Evolutionary conservation across 2,113 vertebrate species (phyloP), one percentile per base, ranked within the genome.

Genomic region (Arenaria interpres): DNA sequence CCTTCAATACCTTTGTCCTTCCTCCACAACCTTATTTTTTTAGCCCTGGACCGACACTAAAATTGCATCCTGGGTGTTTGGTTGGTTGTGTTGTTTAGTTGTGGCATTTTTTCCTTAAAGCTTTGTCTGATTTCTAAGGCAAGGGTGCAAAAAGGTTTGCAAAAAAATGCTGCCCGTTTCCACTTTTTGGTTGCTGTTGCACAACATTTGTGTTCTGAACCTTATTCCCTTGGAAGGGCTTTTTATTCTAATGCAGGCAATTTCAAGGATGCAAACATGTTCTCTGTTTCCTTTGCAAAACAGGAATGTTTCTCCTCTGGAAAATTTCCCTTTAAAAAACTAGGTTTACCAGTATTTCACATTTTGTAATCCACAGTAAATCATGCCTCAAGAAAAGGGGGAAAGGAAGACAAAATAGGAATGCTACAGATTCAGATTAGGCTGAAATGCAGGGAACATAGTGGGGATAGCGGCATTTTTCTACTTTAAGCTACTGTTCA

Each of bases 291-390:
- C 33, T 19, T 88, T 37, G 56, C 51, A 86, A 77, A 88, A 8
- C 24, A 67, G 56, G 60, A 77, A 80, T 14, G 13, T 27, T 94
- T 73, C 23, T 77, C 30, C 18, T 59, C 0, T 4, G 51, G 72
- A 86, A 74, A 84, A 83, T 74, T 85, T 79, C 37, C 37, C 27
- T 85, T 92, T 10, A 18, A 57, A 81, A 67, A 53, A 59, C 64
- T 1, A 20, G 2, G 2, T 59, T 78, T 72, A 56, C 5, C 0
- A 0, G 32, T 41, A 89, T 30, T 68, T 17, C 30, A 35, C 10
- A 18, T 83, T 88, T 77, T 43, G 41, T 73, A 93, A 76, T n/a
- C 30, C 24, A n/a, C 14, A 56, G 37, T 51, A 81, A 84, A 87
- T 56, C 7, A 7, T 16, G 4, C 14, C 14, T 63, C 13, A 22